Base-by-base conservation (phyloP, 2,888 invertebrate genomes). In the Leptura quadrifasciata region DNA sequence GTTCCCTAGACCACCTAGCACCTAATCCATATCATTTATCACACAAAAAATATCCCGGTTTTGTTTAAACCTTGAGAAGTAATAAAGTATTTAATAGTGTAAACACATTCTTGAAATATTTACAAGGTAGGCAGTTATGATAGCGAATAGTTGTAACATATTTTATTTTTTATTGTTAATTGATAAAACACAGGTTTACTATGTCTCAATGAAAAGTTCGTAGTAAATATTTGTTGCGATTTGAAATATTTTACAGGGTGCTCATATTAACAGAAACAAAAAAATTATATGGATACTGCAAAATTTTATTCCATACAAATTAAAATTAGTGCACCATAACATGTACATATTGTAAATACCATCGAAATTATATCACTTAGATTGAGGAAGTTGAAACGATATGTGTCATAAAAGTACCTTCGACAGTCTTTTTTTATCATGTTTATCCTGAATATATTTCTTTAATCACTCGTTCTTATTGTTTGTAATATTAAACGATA, bases 71-170 rank as follows among this genome's bases (percentile, higher is more conserved):
- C 27, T 39, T 10, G n/a, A n/a, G n/a, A n/a, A n/a, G 47, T n/a
- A 47, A n/a, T 47, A 47, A 47, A 47, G n/a, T 47, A n/a, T 15
- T n/a, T 47, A 12, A 47, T n/a, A 0, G 1, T 47, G n/a, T 47
- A 47, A 47, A 47, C n/a, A 47, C n/a, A 47, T 47, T 47, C 47
- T 47, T 47, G 15, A n/a, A 47, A 47, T 6, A 47, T 47, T 47
- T 47, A 47, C 47, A 47, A 47, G 47, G 47, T 47, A 47, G 47
- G 47, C 17, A 47, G n/a, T 47, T n/a, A n/a, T n/a, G 47, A 47
- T 47, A 47, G n/a, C n/a, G n/a, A 47, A 47, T 47, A 47, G n/a
- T n/a, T 47, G n/a, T 47, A 47, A 1, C 27, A 27, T 27, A 8
- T 27, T 27, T 1, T n/a, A 4, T 47, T 47, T 47, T 47, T 47